Evolutionary conservation across 2,888 invertebrate species (phyloP).

Genomic region (Serrognathus titanus): DNA sequence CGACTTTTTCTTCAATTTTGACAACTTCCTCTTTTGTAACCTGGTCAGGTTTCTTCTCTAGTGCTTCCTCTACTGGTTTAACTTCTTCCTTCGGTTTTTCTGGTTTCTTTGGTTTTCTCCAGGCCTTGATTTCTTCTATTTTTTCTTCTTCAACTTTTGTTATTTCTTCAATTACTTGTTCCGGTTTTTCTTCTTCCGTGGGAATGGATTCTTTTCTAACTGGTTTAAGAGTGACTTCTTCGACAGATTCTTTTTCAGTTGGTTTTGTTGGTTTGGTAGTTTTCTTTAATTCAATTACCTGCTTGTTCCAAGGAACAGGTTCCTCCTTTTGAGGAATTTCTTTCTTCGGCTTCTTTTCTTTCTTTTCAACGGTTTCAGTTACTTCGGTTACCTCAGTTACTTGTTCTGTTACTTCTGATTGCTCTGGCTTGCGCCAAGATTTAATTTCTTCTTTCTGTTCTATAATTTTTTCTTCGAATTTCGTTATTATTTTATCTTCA

Average conservation of each 20-base stretch:
- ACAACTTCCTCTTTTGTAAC: not conserved
- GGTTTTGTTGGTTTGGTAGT: conserved; percentile 42
- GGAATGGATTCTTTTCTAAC: conserved; percentile 35
- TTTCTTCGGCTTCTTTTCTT: conserved; percentile 29
- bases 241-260: conserved; percentile 42
- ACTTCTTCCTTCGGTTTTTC: not conserved
- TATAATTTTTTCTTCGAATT: conserved; percentile 30
- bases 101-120: conserved; percentile 16
- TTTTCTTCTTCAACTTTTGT: conserved; percentile 10
- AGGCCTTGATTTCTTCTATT: conserved; percentile 11
- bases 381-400: conserved; percentile 26
- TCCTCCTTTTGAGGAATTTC: conserved; percentile 8
- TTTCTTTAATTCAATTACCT: conserved; percentile 53
- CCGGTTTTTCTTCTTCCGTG: conserved; percentile 17
- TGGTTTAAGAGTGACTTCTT: conserved; percentile 54
- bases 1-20: conserved; percentile 3
- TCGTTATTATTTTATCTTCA: conserved; percentile 40
- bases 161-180: conserved; percentile 17
- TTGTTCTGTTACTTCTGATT: conserved; percentile 26
- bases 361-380: conserved; percentile 24
- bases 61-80: not conserved
- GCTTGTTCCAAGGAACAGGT: conserved; percentile 56
- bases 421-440: conserved; percentile 7
- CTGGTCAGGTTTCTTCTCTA: not conserved
- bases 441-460: conserved; percentile 31